Base-by-base conservation (phyloP, 2,797 vertebrate species). In the Brachyrhaphis roseni region DNA sequence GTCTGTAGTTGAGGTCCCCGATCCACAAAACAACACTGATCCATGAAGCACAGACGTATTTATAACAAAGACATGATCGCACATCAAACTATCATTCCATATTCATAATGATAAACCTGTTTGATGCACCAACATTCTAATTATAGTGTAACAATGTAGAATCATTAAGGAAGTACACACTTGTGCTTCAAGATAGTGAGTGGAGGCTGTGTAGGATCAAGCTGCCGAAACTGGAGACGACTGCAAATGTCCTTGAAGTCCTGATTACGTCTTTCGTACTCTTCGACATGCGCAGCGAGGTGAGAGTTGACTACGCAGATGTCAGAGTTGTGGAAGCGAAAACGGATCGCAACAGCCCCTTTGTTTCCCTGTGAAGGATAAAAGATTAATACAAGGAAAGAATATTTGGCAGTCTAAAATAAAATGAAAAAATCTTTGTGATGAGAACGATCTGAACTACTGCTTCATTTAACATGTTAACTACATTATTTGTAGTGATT, bases 1-100 rank as follows among this genome's bases (percentile, higher is more conserved):
- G 95, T 77, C 97, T 96, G 93, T 99, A 99, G 96, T 99, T 99
- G 77, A 99, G 96, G 94, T 99, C 98, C 47, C 98, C 98, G 72
- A 99, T 86, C 98, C 98, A 99, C 2, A 99, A 93, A 87, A 99
- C 92, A 72, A 97, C 94, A 89, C 98, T 99, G 90, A n/a, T 45
- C 70, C 78, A 62, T 49, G 45, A 75, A 64, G 20, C 6, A 76
- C 0, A 78, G n/a, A 4, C 13, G 57, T 3, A 82, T 59, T 76
- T 31, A 53, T 16, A 46, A 43, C 39, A 8, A n/a, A 23, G 51
- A 51, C 31, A 28, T 16, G 23, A 26, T 36, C 23, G 26, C 13
- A 51, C 15, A 18, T 31, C 2, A 46, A 36, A 76, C 45, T 46
- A 23, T 49, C 23, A 8, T 20, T 45, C 41, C 68, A 43, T 31